Percentiles rank a stretch among this genome's conserved stretches.
These are phyloP conservation scores for Eurystomus gularis DNA, from an alignment of 2,113 vertebrate species.

Conservation along the genomic window DNA sequence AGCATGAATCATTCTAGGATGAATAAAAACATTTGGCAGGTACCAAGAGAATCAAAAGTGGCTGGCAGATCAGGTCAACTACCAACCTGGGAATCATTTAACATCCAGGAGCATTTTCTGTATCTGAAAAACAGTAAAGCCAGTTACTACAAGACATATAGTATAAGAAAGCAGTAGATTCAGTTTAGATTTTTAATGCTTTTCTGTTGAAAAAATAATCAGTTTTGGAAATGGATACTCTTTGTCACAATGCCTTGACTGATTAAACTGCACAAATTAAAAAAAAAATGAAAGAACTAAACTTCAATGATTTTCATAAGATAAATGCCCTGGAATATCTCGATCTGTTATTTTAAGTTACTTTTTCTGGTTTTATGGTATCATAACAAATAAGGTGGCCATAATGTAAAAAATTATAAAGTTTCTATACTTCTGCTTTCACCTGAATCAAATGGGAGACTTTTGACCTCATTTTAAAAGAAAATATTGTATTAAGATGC, in stretches of 20 bases:
- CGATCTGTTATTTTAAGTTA: not conserved
- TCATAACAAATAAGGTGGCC: not conserved
- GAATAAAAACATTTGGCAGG: constrained; percentile 11
- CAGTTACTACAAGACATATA: not conserved
- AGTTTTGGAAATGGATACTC: not conserved
- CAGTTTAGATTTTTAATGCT: not conserved
- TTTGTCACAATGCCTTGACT: not conserved
- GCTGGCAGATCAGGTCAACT: not conserved
- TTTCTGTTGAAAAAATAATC: not conserved
- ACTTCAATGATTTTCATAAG: not conserved
- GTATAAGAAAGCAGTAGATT: not conserved
- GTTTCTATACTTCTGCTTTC: not conserved
- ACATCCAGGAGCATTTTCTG: not conserved
- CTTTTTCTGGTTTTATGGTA: not conserved
- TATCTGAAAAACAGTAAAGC: not conserved
- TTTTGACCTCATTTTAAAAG: not conserved
- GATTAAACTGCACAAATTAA: not conserved
- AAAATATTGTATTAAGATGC: not conserved
- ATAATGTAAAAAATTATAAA: not conserved
- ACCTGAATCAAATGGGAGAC: not conserved
- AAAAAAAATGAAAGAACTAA: not conserved
- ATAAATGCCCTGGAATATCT: not conserved
- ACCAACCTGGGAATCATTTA: not conserved
- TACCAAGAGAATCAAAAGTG: not conserved
- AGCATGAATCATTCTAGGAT: not conserved